phyloP scores from a whole-genome alignment of 2,113 vertebrate genomes.

The Naja naja region DNA sequence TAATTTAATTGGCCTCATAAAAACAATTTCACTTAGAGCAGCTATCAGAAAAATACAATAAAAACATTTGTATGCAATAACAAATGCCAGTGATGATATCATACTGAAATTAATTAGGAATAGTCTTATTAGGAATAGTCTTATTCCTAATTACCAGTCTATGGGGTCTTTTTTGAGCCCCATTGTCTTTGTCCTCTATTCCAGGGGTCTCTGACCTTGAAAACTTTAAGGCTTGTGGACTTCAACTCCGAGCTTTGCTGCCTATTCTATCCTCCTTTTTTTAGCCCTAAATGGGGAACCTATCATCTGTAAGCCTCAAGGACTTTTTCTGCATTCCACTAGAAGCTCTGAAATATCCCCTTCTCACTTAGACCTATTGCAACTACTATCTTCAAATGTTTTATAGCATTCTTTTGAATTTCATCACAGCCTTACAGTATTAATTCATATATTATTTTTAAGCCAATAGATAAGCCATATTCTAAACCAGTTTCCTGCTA shows the following conservation, averaged over 20 bases:
- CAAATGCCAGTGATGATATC: not conserved
- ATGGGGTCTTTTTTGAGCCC: not conserved
- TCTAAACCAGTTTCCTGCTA: not conserved
- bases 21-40: not conserved
- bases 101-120: not conserved
- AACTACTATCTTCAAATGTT: not conserved
- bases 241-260: no score
- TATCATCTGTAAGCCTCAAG: not conserved
- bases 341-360: not conserved
- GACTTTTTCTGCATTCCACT: not conserved
- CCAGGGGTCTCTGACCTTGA: no score
- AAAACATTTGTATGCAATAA: not conserved
- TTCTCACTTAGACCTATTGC: not conserved
- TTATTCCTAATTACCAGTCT: not conserved
- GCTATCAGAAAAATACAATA: not conserved
- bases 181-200: not conserved
- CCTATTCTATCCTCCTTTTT: not conserved
- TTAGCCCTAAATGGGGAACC: not conserved
- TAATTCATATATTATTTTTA: conserved; percentile 6
- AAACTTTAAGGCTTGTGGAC: no score
- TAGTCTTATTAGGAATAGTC: not conserved
- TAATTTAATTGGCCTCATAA: not conserved
- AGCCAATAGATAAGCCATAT: conserved; percentile 18
- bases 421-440: not conserved
- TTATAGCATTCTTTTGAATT: not conserved